Evolutionary conservation across 2,113 vertebrate genomes (phyloP).

Genomic region (Actinemys pallida): DNA sequence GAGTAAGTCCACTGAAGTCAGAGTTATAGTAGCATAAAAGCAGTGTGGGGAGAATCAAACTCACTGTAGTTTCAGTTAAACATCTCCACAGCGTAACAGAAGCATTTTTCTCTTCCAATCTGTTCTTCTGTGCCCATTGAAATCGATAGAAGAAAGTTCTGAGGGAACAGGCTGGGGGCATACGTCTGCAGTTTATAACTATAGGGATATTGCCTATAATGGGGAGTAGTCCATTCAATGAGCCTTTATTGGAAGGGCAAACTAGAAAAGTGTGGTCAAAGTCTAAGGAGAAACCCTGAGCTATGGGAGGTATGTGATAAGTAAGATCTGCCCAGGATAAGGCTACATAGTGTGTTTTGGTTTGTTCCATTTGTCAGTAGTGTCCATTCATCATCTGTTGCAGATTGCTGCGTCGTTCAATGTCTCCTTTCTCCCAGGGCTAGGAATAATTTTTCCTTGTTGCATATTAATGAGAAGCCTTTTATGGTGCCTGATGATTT

Average conservation of each 20-base stretch:
- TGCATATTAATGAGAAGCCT: background rate
- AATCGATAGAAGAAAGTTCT: background rate
- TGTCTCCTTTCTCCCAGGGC: background rate
- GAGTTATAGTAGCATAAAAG: background rate
- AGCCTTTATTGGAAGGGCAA: background rate
- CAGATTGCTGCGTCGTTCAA: background rate
- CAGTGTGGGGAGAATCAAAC: background rate
- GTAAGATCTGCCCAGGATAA: background rate
- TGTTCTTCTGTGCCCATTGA: background rate
- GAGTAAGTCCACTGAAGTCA: background rate
- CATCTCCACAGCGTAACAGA: background rate
- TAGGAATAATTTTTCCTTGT: background rate
- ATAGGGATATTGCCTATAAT: background rate
- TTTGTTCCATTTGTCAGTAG: background rate
- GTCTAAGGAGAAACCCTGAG: fast-evolving
- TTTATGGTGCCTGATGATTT: background rate
- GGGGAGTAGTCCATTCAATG: background rate
- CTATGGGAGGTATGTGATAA: background rate
- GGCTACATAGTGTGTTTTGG: background rate
- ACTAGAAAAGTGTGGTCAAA: background rate
- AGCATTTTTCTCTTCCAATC: background rate
- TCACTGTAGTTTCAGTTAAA: background rate
- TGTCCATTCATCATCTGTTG: background rate
- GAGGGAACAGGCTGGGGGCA: background rate
- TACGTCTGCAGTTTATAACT: background rate